Evolutionary conservation across 2,888 invertebrate genomes (phyloP).

Genomic region (Mongoloraphidia duomilia): DNA sequence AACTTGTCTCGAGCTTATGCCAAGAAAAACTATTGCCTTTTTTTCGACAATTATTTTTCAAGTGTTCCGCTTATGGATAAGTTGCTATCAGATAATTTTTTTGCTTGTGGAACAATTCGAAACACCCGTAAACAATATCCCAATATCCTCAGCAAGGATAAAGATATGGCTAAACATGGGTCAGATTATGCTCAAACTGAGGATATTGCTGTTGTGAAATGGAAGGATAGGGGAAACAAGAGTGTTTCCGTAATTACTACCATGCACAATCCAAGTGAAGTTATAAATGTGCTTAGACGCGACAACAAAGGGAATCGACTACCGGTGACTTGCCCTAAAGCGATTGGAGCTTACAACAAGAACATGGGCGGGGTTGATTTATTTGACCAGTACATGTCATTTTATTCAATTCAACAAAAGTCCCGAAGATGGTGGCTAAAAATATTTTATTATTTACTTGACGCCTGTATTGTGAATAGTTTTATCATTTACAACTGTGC

Average conservation of each 20-base stretch:
- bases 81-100: conserved; percentile 7
- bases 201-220: conserved; percentile 17
- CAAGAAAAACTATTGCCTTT: conserved; percentile 6
- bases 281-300: conserved; percentile 13
- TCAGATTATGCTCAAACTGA: conserved; percentile 14
- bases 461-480: conserved; percentile 12
- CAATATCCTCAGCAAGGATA: background rate
- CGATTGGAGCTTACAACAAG: conserved; percentile 14
- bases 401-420: no score
- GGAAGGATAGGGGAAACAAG: conserved; percentile 20
- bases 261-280: conserved; percentile 14
- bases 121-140: background rate
- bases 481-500: conserved; percentile 9
- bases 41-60: conserved; percentile 10
- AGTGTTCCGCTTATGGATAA: conserved; percentile 7
- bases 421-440: no score
- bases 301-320: conserved; percentile 16
- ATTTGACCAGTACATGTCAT: no score
- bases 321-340: conserved; percentile 15
- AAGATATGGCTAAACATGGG: conserved; percentile 5
- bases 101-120: conserved; percentile 11
- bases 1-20: conserved; percentile 6
- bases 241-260: conserved; percentile 15
- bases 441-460: conserved; percentile 8
- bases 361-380: conserved; percentile 1